Evolutionary conservation across 2,888 invertebrate genomes (phyloP).

Genomic region (Marronus borbonicus): DNA sequence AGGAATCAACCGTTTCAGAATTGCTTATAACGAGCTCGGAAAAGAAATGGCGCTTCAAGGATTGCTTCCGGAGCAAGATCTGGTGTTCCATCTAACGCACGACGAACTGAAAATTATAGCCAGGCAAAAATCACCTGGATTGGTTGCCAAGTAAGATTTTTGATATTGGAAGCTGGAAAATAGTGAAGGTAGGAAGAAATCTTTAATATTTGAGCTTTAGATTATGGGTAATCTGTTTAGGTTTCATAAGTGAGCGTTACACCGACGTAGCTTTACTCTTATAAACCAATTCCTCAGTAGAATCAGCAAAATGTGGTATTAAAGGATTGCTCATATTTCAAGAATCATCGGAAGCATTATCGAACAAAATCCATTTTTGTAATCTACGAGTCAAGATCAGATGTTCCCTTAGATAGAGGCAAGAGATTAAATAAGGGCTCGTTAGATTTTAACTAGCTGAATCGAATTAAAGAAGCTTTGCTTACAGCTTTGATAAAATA

Average conservation of each 20-base stretch:
- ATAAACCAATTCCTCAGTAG: slow-evolving; percentile 78
- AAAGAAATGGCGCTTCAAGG: slow-evolving; percentile 76
- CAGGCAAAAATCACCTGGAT: slow-evolving; percentile 71
- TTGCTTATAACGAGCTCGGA: slow-evolving; percentile 75
- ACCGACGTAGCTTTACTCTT: slow-evolving; percentile 80
- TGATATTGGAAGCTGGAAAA: neutral
- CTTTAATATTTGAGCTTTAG: no score
- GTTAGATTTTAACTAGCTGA: no score
- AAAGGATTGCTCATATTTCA: no score
- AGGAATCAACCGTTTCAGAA: slow-evolving; percentile 75
- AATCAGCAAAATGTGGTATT: slow-evolving; percentile 77
- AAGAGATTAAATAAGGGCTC: no score
- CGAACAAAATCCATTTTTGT: no score
- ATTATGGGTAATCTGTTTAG: no score
- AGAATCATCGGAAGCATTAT: no score
- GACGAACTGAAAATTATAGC: slow-evolving; percentile 77
- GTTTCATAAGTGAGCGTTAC: slow-evolving; percentile 76
- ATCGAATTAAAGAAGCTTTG: no score
- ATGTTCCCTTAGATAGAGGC: no score
- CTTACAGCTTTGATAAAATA: no score
- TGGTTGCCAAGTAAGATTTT: slow-evolving; percentile 75
- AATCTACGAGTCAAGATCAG: no score
- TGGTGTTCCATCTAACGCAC: slow-evolving; percentile 80
- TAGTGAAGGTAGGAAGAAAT: no score
- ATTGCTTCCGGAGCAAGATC: slow-evolving; percentile 76